A percentile compares a stretch with the other conserved stretches of the same genome.
Conservation (phyloP, 2,797 vertebrate species). For the Cuculus canorus region DNA sequence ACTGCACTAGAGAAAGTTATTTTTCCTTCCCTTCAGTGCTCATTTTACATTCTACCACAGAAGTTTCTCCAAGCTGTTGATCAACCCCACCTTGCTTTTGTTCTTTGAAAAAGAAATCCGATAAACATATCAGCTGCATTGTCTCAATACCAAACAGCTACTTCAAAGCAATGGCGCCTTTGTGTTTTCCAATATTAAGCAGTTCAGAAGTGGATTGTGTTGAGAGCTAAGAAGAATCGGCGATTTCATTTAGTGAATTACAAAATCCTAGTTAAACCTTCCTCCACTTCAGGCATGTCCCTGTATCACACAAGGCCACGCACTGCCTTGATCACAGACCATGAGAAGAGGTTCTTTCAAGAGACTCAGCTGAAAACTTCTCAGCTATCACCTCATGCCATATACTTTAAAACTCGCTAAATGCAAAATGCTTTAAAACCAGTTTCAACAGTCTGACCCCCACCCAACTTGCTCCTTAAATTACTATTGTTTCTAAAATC, state of each 20-base stretch:
- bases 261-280: not conserved
- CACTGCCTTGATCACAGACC: not conserved
- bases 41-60: not conserved
- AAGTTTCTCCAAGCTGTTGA: not conserved
- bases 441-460: not conserved
- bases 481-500: not conserved
- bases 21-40: not conserved
- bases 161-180: not conserved
- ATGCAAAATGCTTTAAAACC: not conserved
- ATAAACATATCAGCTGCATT: not conserved
- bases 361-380: not conserved
- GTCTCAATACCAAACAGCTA: not conserved
- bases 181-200: not conserved
- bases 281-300: not conserved
- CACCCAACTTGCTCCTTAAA: not conserved
- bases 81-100: not conserved
- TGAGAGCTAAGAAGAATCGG: not conserved
- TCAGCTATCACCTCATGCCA: not conserved
- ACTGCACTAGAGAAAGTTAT: not conserved
- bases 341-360: not conserved
- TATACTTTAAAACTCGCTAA: not conserved
- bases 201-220: not conserved
- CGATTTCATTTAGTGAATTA: not conserved
- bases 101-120: not conserved
- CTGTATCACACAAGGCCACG: not conserved